These are phyloP conservation scores for Masticophis lateralis DNA, from an alignment of 2,797 vertebrate species.

Conservation along the genomic window DNA sequence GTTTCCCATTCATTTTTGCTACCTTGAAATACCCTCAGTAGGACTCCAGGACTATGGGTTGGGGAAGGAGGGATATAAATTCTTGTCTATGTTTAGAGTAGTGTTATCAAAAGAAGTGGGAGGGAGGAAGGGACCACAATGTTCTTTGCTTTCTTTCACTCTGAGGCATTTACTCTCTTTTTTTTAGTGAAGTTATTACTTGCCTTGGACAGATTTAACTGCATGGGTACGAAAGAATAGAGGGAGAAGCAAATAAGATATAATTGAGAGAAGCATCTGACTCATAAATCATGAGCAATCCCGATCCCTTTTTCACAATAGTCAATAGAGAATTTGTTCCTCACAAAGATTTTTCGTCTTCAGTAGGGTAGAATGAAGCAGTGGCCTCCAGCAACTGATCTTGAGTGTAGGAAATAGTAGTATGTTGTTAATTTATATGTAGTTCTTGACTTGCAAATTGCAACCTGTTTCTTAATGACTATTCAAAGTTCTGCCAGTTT, in stretches of 20 bases:
- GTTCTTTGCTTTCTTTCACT: background rate
- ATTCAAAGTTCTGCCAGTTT: background rate
- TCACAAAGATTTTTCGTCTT: background rate
- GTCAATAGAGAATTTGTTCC: background rate
- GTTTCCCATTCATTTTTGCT: conserved; percentile 17
- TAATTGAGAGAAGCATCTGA: background rate
- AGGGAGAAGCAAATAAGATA: background rate
- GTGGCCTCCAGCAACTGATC: background rate
- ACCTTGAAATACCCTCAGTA: background rate
- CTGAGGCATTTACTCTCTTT: background rate
- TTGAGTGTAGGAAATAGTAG: background rate
- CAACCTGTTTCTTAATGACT: background rate
- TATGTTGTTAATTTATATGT: background rate
- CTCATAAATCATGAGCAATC: background rate
- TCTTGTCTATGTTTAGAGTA: background rate
- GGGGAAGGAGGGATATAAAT: background rate
- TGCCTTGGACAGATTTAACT: background rate
- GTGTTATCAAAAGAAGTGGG: background rate
- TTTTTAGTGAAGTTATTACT: background rate
- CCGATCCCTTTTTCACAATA: background rate
- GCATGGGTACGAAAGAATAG: background rate
- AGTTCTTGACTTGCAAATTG: background rate
- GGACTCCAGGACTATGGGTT: background rate
- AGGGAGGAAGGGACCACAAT: background rate
- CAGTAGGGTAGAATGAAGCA: background rate